A percentile compares a stretch with the other conserved stretches of the same genome.
Conservation (phyloP, 2,797 vertebrate species). For the Dryobates pubescens region DNA sequence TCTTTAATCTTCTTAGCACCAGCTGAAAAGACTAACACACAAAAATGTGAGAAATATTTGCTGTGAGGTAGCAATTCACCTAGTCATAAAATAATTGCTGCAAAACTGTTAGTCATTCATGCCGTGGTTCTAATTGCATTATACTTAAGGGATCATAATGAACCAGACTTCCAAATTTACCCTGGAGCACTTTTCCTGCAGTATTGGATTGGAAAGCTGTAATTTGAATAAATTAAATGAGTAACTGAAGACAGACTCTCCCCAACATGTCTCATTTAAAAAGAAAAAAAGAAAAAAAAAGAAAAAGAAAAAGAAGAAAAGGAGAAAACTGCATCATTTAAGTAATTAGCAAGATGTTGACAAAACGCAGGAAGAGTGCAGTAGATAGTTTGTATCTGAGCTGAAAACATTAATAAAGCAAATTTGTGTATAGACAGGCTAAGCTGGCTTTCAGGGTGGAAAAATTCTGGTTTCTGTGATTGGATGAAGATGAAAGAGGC, state of each 20-base stretch:
- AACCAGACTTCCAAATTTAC: slow-evolving; percentile 55
- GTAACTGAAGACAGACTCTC: slow-evolving; percentile 46
- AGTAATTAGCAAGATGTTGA: slow-evolving; percentile 56
- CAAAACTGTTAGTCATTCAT: slow-evolving; percentile 56
- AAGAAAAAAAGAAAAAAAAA: not conserved
- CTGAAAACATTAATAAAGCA: slow-evolving; percentile 40
- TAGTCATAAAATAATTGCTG: slow-evolving; percentile 58
- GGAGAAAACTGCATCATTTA: not conserved
- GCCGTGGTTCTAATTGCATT: slow-evolving; percentile 50
- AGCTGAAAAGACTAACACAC: not conserved
- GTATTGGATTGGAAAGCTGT: slow-evolving; percentile 40
- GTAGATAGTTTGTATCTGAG: slow-evolving; percentile 3
- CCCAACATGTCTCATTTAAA: not conserved
- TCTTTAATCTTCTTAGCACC: not conserved
- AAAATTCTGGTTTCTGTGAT: not conserved
- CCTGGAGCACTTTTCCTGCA: slow-evolving; percentile 46
- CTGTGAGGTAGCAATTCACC: slow-evolving; percentile 38
- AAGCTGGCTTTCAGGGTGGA: not conserved
- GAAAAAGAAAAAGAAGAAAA: not conserved
- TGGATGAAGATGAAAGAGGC: not conserved
- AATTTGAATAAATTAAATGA: slow-evolving; percentile 66
- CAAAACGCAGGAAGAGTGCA: not conserved
- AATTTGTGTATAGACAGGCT: not conserved
- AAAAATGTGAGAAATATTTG: slow-evolving; percentile 20
- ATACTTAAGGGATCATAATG: slow-evolving; percentile 41